These are phyloP conservation scores for Epizoanthus ramosus DNA, from an alignment of 92 coral and sea anemone species.

Conservation along the genomic window DNA sequence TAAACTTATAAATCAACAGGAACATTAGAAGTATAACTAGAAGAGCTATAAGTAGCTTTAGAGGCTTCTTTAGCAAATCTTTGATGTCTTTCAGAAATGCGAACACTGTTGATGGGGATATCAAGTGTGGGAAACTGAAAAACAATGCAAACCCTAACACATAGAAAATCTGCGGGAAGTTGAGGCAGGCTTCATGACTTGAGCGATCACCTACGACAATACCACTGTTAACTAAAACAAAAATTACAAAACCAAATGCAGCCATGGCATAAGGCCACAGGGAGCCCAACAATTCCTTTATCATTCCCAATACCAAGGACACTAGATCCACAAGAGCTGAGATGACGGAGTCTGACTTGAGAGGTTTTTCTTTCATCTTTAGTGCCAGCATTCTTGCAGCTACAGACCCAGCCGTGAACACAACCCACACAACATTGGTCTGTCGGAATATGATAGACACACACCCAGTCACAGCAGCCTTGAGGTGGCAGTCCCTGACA, in stretches of 20 bases:
- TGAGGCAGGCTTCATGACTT: constrained; percentile 80
- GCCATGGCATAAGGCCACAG: constrained; percentile 80
- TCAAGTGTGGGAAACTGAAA: constrained; percentile 75
- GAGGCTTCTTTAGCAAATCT: constrained; percentile 45
- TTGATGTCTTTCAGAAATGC: constrained; percentile 43
- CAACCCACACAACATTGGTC: constrained; percentile 90
- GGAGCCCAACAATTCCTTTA: constrained; percentile 41
- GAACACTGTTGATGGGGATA: constrained; percentile 54
- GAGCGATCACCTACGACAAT: constrained; percentile 89
- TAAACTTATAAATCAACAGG: constrained; percentile 64
- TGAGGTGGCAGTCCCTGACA: constrained; percentile 69
- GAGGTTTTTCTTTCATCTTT: background rate
- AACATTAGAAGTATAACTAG: constrained; percentile 34
- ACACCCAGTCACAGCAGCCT: constrained; percentile 73
- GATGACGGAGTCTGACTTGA: constrained; percentile 21
- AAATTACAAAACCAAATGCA: constrained; percentile 57
- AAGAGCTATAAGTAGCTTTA: constrained; percentile 38
- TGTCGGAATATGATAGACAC: constrained; percentile 80
- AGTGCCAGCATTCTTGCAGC: constrained; percentile 61
- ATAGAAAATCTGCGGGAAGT: constrained; percentile 92
- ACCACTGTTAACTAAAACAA: constrained; percentile 77
- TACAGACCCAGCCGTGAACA: constrained; percentile 90
- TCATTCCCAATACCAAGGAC: constrained; percentile 35
- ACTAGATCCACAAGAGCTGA: constrained; percentile 56
- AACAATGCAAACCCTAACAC: constrained; percentile 68